Percentiles rank a stretch among this genome's conserved stretches.
Evolutionary conservation across 2,888 invertebrate genomes (phyloP).

Genomic region (Drosophila nr. perissopoda): DNA sequence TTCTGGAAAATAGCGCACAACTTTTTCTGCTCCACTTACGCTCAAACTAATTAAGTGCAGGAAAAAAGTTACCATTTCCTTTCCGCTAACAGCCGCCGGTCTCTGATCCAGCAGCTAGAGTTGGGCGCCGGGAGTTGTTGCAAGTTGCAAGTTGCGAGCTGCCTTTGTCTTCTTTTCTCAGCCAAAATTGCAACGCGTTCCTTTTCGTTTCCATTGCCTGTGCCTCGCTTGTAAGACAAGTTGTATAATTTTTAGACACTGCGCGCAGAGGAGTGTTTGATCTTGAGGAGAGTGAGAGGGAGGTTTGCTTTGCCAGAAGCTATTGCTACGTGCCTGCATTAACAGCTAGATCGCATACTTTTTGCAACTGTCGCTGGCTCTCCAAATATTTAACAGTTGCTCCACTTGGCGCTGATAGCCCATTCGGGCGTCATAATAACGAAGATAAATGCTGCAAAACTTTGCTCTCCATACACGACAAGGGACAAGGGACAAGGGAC

Average conservation of each 20-base stretch:
- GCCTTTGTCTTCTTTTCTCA: slow-evolving; percentile 27
- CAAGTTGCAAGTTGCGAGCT: neutral
- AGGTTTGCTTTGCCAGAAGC: slow-evolving; percentile 40
- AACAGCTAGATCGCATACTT: slow-evolving; percentile 51
- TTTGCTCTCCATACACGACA: slow-evolving; percentile 58
- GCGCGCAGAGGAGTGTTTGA: neutral
- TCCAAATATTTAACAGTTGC: slow-evolving; percentile 76
- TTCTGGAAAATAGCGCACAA: slow-evolving; percentile 63
- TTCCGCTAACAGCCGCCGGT: slow-evolving; percentile 65
- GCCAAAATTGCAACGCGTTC: slow-evolving; percentile 37
- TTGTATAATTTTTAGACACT: slow-evolving; percentile 67
- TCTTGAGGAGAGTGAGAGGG: neutral
- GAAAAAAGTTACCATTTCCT: slow-evolving; percentile 79
- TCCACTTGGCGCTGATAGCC: slow-evolving; percentile 77
- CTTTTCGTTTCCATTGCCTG: neutral
- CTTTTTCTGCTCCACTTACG: slow-evolving; percentile 81
- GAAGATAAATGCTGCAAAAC: slow-evolving; percentile 78
- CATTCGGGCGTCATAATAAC: slow-evolving; percentile 81
- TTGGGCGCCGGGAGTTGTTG: neutral
- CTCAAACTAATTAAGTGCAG: slow-evolving; percentile 81
- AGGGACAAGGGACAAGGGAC: neutral
- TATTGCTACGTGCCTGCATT: slow-evolving; percentile 38
- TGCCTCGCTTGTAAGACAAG: slow-evolving; percentile 62
- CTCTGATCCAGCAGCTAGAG: slow-evolving; percentile 8
- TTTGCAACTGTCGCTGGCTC: slow-evolving; percentile 50